Evolutionary conservation across 92 coral and sea anemone genomes (phyloP).

Genomic region (Epizoanthus rinbou): DNA sequence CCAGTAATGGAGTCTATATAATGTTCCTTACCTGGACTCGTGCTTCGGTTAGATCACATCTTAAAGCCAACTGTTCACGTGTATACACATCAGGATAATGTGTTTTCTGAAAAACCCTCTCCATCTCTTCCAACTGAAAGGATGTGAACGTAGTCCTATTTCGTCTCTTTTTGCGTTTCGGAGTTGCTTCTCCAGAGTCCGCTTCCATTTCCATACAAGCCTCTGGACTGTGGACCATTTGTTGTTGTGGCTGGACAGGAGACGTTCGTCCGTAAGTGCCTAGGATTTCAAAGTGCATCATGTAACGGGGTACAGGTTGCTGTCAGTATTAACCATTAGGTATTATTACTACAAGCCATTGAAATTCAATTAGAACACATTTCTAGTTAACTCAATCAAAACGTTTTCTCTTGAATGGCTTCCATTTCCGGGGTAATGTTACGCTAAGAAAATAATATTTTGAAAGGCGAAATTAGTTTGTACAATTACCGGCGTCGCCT

Average conservation of each 20-base stretch:
- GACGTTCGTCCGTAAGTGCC: conserved; percentile 54
- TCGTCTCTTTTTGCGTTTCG: conserved; percentile 96
- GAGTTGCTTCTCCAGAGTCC: conserved; percentile 75
- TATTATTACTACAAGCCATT: conserved; percentile 48
- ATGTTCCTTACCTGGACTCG: conserved; percentile 87
- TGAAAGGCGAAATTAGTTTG: conserved; percentile 8
- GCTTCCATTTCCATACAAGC: conserved; percentile 89
- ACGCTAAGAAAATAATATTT: conserved; percentile 37
- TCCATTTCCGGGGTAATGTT: conserved; percentile 44
- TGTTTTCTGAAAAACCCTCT: conserved; percentile 96
- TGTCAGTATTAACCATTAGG: conserved; percentile 46
- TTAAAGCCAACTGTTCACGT: conserved; percentile 93
- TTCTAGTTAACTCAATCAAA: conserved; percentile 51
- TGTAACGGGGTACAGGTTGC: conserved; percentile 39
- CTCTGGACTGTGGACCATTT: conserved; percentile 72
- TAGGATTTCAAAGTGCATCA: conserved; percentile 31
- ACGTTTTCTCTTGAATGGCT: conserved; percentile 45
- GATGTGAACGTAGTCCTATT: conserved; percentile 98
- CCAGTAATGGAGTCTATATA: background rate
- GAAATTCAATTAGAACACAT: conserved; percentile 61
- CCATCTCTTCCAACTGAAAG: conserved; percentile 99
- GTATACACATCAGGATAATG: conserved; percentile 99
- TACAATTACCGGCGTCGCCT: conserved; percentile 58
- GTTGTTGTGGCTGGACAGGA: conserved; percentile 54
- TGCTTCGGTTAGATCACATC: conserved; percentile 98